Evolutionary conservation across 1,140 invertebrate genomes (phyloP).

Genomic region (Akabosia matsudoensis): DNA sequence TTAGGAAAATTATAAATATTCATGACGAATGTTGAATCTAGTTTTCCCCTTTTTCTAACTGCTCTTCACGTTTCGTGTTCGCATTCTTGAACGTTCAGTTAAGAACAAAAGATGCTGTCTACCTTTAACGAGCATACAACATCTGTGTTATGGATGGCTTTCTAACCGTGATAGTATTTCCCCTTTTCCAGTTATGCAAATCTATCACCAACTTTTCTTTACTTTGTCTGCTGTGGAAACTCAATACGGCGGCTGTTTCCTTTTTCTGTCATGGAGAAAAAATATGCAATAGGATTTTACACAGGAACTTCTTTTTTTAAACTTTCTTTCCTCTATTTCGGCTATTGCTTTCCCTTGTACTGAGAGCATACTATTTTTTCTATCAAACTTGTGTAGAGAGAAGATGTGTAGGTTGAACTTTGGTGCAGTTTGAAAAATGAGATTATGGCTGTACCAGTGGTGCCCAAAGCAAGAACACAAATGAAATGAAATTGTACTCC

Average conservation of each 20-base stretch:
- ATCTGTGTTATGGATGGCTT: too few species aligned
- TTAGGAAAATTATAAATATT: not conserved
- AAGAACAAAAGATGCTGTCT: too few species aligned
- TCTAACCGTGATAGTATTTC: too few species aligned
- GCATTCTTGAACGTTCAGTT: too few species aligned
- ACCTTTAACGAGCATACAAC: too few species aligned
- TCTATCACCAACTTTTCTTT: not conserved
- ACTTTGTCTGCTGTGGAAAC: not conserved
- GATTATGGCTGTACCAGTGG: too few species aligned
- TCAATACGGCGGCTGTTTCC: not conserved
- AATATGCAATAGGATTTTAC: not conserved
- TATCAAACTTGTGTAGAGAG: not conserved
- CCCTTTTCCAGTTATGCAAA: constrained; percentile 11
- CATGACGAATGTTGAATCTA: not conserved
- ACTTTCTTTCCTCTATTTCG: not conserved
- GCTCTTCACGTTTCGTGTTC: not conserved
- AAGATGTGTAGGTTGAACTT: too few species aligned
- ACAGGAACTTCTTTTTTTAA: not conserved
- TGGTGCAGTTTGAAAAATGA: too few species aligned
- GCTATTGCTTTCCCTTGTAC: not conserved
- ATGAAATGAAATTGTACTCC: too few species aligned
- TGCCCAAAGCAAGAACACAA: too few species aligned
- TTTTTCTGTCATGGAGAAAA: not conserved
- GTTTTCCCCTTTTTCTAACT: constrained; percentile 1
- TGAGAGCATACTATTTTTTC: too few species aligned